phyloP scores from a whole-genome alignment of 1,140 invertebrate species.

The Procambarus virginalis region DNA sequence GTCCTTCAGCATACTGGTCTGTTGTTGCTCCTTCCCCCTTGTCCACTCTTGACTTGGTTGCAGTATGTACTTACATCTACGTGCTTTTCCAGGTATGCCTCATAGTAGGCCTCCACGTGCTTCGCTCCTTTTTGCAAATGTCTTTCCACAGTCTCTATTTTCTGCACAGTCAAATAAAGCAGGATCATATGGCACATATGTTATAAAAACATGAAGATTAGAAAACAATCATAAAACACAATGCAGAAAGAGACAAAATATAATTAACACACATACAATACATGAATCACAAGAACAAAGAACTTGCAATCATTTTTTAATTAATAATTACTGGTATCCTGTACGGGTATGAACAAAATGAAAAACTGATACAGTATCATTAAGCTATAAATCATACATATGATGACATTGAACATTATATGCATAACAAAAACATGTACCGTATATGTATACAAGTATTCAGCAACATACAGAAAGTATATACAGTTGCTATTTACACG shows the following conservation, averaged over 20 bases:
- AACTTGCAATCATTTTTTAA: background rate
- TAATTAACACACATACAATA: background rate
- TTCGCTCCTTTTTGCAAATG: constrained; percentile 67
- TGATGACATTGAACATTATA: background rate
- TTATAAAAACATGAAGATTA: background rate
- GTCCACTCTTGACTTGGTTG: constrained; percentile 28
- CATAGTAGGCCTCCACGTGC: constrained; percentile 69
- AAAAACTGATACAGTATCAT: background rate
- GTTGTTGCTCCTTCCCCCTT: background rate
- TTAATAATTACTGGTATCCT: background rate
- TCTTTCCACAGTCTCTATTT: constrained; percentile 70
- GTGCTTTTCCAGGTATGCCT: constrained; percentile 69
- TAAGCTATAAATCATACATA: background rate
- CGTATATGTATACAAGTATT: background rate
- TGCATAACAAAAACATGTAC: background rate
- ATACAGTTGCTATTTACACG: background rate
- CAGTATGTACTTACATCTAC: constrained; percentile 65
- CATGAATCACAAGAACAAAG: background rate
- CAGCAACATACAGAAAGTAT: background rate
- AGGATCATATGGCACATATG: constrained; percentile 17
- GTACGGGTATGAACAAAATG: background rate
- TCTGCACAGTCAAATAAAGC: constrained; percentile 59
- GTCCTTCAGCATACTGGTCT: background rate
- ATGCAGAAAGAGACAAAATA: background rate
- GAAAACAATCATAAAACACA: background rate